A percentile compares a stretch with the other conserved stretches of the same genome.
Evolutionary conservation across 1,140 invertebrate species (phyloP).

Genomic region (Ctenoplectra terminalis): DNA sequence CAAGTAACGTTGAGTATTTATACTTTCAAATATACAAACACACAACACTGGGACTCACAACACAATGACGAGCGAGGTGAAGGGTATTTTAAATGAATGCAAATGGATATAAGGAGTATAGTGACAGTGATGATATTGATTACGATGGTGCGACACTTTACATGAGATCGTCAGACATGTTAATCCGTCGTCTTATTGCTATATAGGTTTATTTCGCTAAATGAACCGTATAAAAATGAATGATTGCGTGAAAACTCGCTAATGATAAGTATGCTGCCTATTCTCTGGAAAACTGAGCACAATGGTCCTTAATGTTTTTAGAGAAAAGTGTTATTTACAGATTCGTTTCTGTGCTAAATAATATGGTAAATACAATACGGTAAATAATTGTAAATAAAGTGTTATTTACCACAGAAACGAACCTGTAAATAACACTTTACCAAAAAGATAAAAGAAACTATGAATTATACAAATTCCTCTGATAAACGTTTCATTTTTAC

Average conservation of each 20-base stretch:
- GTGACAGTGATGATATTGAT: slow-evolving; percentile 67
- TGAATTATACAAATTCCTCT: too few species aligned
- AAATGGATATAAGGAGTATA: slow-evolving; percentile 59
- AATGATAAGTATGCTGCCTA: not conserved
- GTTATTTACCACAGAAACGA: too few species aligned
- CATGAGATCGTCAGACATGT: slow-evolving; percentile 61
- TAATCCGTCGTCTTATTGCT: slow-evolving; percentile 58
- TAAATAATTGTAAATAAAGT: too few species aligned
- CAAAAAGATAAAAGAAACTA: too few species aligned
- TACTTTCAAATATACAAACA: slow-evolving; percentile 82
- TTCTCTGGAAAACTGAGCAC: not conserved
- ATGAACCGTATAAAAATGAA: not conserved
- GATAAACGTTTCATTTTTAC: too few species aligned
- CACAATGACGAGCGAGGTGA: slow-evolving; percentile 75
- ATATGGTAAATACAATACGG: too few species aligned
- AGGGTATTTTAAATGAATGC: slow-evolving; percentile 60
- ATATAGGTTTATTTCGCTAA: not conserved
- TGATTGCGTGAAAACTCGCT: slow-evolving; percentile 33
- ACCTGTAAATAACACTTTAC: too few species aligned
- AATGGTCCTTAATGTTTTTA: not conserved
- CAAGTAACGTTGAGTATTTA: slow-evolving; percentile 83
- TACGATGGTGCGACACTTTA: slow-evolving; percentile 63
- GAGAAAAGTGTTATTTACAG: too few species aligned
- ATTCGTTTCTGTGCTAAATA: too few species aligned
- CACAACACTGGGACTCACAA: slow-evolving; percentile 81